phyloP scores from a whole-genome alignment of 2,797 vertebrate genomes.

The Decapterus maruadsi region DNA sequence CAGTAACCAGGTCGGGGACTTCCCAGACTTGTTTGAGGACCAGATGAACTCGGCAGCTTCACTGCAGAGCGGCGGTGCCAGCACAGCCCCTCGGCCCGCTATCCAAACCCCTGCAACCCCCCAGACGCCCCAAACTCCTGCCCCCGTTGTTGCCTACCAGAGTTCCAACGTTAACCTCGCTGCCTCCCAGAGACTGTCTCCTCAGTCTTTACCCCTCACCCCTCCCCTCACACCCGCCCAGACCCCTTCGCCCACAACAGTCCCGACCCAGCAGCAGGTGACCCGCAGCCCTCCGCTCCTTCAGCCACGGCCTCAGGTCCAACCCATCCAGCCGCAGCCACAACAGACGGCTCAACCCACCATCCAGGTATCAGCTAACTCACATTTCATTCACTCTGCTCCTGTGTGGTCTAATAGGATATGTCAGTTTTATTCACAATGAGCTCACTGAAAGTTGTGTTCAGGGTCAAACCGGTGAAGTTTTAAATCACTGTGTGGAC shows the following conservation, averaged over 20 bases:
- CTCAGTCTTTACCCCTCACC: conserved; percentile 75
- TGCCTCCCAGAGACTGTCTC: conserved; percentile 64
- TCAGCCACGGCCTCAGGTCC: conserved; percentile 85
- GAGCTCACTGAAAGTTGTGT: background rate
- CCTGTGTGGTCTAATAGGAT: background rate
- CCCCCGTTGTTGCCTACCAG: conserved; percentile 64
- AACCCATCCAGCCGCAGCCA: conserved; percentile 82
- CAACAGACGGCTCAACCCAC: conserved; percentile 73
- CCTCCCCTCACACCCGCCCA: conserved; percentile 82
- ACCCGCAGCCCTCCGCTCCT: conserved; percentile 85
- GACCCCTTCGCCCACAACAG: conserved; percentile 51
- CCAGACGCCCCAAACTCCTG: conserved; percentile 68
- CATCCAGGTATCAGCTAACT: conserved; percentile 73
- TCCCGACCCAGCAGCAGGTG: conserved; percentile 77
- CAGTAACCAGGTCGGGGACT: conserved; percentile 96
- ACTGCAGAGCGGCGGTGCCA: conserved; percentile 42
- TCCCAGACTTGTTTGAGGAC: conserved; percentile 95
- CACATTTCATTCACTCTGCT: background rate
- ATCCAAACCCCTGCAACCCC: conserved; percentile 68
- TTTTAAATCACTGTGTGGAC: background rate
- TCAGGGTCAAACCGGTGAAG: background rate
- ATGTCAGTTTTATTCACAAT: background rate
- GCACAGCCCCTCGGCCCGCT: conserved; percentile 39
- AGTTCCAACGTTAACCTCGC: conserved; percentile 44
- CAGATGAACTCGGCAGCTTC: conserved; percentile 81